A percentile compares a stretch with the other conserved stretches of the same genome.
phyloP scores from a whole-genome alignment of 2,888 invertebrate genomes.

The Tachystola acroxantha region DNA sequence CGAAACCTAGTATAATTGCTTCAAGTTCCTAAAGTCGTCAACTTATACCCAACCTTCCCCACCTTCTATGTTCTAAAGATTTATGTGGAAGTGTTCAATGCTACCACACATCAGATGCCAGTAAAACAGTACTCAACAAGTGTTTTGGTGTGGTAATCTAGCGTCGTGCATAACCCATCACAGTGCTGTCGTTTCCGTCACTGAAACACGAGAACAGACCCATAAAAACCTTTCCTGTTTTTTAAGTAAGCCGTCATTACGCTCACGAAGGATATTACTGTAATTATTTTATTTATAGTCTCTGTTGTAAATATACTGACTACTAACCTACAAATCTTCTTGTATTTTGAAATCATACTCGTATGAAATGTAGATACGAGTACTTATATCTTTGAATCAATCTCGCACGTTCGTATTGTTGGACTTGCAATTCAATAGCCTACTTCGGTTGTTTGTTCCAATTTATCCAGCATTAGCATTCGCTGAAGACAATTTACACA shows the following conservation, averaged over 20 bases:
- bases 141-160: slow-evolving; percentile 44
- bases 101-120: neutral
- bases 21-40: slow-evolving; percentile 51
- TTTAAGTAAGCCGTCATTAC: slow-evolving; percentile 15
- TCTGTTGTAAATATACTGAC: slow-evolving; percentile 6
- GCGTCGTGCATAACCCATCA: slow-evolving; percentile 43
- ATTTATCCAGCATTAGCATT: neutral
- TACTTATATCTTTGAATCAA: neutral
- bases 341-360: slow-evolving; percentile 6
- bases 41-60: neutral
- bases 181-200: slow-evolving; percentile 52
- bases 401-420: neutral
- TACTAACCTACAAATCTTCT: slow-evolving; percentile 6
- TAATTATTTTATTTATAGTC: slow-evolving; percentile 26
- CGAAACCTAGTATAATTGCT: slow-evolving; percentile 41
- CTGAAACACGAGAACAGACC: slow-evolving; percentile 17
- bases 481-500: no score
- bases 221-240: slow-evolving; percentile 41
- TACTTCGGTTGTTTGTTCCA: neutral
- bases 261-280: slow-evolving; percentile 38
- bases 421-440: neutral
- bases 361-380: no score
- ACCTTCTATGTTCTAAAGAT: neutral
- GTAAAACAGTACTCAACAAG: slow-evolving; percentile 38
- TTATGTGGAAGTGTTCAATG: neutral